Base-by-base conservation (phyloP, 2,888 invertebrate species). In the Dichetophora obliterata region DNA sequence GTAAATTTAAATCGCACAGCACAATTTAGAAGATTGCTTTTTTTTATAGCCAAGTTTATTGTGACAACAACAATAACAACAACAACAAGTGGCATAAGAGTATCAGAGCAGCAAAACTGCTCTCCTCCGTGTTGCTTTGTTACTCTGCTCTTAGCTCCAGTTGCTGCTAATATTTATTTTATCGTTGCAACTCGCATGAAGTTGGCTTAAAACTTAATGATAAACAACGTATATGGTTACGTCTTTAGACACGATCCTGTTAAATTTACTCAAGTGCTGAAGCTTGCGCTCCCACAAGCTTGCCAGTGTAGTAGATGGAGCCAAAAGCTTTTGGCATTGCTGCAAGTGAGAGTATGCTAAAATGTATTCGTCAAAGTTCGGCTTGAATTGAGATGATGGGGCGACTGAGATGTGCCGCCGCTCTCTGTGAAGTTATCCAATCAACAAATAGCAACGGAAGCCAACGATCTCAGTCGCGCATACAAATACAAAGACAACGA, bases 221-320 rank as follows among this genome's bases (percentile, higher is more conserved):
- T 27, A 22, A 37, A 66, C 66, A 78, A 77, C 52, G 83, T 80
- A 82, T 82, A 83, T 34, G 63, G 63, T 84, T 79, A 78, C 78
- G 82, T 80, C 82, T 82, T 82, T 79, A 82, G 79, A 80, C 74
- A 75, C 76, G 50, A 43, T 34, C 31, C 43, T 50, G 66, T 59
- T 54, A 11, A 37, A n/a, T 31, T 27, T n/a, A n/a, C 31, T 27
- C 31, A 31, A 43, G 14, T n/a, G 43, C 43, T 11, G 6, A 11
- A 43, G 14, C 43, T 11, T 43, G 37, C 37, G 37, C 37, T 37
- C 37, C 5, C 4, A 31, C 37, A 43, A 43, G 43, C 14, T 43
- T 14, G 11, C 43, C 43, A 43, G 43, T 2, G 11, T 43, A 11
- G 11, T 43, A 11, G 43, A 43, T 43, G 43, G 2, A 3, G 43